A percentile compares a stretch with the other conserved stretches of the same genome.
Evolutionary conservation across 2,888 invertebrate species (phyloP).

Genomic region (Hydriomena furcata): DNA sequence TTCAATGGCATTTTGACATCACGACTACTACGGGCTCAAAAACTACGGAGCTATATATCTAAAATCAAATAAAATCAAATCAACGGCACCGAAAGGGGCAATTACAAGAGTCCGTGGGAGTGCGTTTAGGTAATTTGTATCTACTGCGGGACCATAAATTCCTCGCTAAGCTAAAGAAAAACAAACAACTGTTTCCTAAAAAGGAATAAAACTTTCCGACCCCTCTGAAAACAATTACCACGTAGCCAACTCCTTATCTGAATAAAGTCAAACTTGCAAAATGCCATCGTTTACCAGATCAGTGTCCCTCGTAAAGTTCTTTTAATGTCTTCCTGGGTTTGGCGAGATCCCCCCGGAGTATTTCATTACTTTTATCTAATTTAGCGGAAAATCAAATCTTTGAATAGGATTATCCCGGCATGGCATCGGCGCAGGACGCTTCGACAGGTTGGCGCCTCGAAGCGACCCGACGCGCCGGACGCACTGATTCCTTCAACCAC

Average conservation of each 20-base stretch:
- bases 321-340: slow-evolving; percentile 49
- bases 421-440: slow-evolving; percentile 53
- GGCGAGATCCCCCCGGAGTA: slow-evolving; percentile 61
- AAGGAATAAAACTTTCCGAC: slow-evolving; percentile 23
- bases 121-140: too few relatives aligned
- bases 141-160: slow-evolving; percentile 6
- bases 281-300: slow-evolving; percentile 34
- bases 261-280: slow-evolving; percentile 34
- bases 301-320: slow-evolving; percentile 50
- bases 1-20: too few relatives aligned
- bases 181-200: slow-evolving; percentile 21
- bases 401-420: slow-evolving; percentile 75
- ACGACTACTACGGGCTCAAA: too few relatives aligned
- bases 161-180: slow-evolving; percentile 5
- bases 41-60: too few relatives aligned
- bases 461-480: slow-evolving; percentile 10
- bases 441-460: slow-evolving; percentile 51
- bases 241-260: slow-evolving; percentile 26
- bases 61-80: too few relatives aligned
- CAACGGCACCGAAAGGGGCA: too few relatives aligned
- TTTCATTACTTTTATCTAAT: slow-evolving; percentile 82
- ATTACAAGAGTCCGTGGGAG: too few relatives aligned
- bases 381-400: slow-evolving; percentile 82
- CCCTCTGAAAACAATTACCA: slow-evolving; percentile 29
- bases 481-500: slow-evolving; percentile 39